A percentile compares a stretch with the other conserved stretches of the same genome.
Conservation (phyloP, 2,888 invertebrate genomes). For the Prosopocoilus inquinatus region DNA sequence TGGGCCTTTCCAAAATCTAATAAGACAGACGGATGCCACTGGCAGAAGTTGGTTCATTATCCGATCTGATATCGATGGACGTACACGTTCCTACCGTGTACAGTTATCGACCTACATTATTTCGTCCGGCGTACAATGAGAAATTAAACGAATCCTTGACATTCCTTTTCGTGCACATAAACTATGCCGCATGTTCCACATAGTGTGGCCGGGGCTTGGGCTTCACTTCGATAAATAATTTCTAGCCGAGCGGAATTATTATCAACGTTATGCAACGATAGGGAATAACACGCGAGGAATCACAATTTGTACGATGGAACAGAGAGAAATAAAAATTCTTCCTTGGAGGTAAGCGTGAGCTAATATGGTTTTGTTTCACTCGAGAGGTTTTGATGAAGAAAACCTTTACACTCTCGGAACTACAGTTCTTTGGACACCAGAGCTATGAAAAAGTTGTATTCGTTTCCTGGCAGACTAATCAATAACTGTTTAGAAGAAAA, state of each 20-base stretch:
- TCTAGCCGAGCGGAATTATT: neutral
- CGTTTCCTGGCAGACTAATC: too few species aligned
- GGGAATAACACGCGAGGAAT: neutral
- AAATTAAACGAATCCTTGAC: neutral
- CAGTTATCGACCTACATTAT: conserved; percentile 1
- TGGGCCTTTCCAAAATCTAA: neutral
- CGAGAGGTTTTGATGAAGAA: too few species aligned
- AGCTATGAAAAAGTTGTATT: too few species aligned
- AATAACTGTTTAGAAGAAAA: too few species aligned
- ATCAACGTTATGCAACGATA: neutral
- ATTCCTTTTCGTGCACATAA: conserved; percentile 1
- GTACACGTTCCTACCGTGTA: neutral
- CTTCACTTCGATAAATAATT: neutral
- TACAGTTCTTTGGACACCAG: too few species aligned
- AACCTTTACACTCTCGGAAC: too few species aligned
- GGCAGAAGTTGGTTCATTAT: too few species aligned
- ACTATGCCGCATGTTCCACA: neutral
- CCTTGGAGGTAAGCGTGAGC: too few species aligned
- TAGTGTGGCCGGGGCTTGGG: neutral
- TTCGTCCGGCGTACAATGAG: neutral
- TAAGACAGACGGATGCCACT: neutral
- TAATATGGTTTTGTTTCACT: too few species aligned
- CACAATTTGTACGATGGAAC: neutral
- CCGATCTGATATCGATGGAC: neutral
- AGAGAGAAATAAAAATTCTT: neutral